A percentile compares a stretch with the other conserved stretches of the same genome.
phyloP scores from a whole-genome alignment of 2,888 invertebrate species.

The Drosophila kuntzei region DNA sequence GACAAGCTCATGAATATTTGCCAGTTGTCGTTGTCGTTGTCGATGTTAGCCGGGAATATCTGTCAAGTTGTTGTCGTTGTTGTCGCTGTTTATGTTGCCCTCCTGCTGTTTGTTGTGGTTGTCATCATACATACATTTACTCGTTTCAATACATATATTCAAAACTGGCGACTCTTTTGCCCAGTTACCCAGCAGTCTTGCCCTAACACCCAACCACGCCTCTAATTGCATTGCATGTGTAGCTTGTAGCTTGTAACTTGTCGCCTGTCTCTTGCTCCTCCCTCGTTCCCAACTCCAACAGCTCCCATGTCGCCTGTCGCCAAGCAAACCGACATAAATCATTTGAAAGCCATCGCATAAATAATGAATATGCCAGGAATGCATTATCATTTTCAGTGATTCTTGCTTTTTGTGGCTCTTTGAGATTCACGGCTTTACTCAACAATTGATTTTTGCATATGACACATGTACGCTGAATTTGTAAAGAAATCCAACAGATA shows the following conservation, averaged over 20 bases:
- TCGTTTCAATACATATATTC: conserved; percentile 36
- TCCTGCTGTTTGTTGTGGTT: conserved; percentile 37
- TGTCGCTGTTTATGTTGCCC: conserved; percentile 48
- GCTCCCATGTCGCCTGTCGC: conserved; percentile 15
- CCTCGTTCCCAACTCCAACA: not conserved
- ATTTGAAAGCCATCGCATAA: conserved; percentile 66
- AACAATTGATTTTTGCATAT: conserved; percentile 36
- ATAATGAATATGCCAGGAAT: conserved; percentile 64
- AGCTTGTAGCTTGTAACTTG: not conserved
- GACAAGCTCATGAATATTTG: conserved; percentile 78
- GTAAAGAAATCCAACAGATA: conserved; percentile 23
- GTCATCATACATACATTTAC: conserved; percentile 17
- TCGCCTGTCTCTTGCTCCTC: not conserved
- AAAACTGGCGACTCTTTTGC: conserved; percentile 42
- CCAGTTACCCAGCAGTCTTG: conserved; percentile 9
- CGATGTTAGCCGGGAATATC: conserved; percentile 51
- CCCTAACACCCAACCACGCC: conserved; percentile 5
- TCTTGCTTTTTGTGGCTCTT: conserved; percentile 16
- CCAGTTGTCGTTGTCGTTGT: conserved; percentile 50
- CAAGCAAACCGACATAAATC: conserved; percentile 61
- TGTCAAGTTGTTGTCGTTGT: conserved; percentile 45
- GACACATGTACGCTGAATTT: conserved; percentile 9
- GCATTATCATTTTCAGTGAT: conserved; percentile 41
- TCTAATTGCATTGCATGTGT: conserved; percentile 35
- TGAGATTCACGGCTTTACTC: conserved; percentile 10